Evolutionary conservation across 2,888 invertebrate species (phyloP), one percentile per base, ranked within the genome.

Genomic region (Oxyteleia sp.): DNA sequence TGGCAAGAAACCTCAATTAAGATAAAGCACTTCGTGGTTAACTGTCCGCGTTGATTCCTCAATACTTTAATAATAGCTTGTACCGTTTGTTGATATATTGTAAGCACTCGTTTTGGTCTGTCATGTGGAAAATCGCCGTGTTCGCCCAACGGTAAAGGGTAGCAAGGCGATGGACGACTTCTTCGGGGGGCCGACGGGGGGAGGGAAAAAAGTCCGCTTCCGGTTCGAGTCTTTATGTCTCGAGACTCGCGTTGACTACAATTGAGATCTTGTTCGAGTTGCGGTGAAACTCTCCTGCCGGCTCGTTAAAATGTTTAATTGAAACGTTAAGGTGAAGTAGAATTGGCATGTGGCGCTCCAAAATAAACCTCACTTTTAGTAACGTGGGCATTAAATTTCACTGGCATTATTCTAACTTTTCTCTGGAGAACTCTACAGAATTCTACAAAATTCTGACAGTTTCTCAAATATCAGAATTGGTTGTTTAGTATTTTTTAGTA

Each of bases 101-200:
- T 49, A 38, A 20, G 57, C 61, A 66, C 86, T 84, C 84, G 81
- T 84, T 84, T 78, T 72, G 82, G 57, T 76, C 84, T 75, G 69
- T 86, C 85, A 84, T 87, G 88, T 88, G 87, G 85, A 86, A 87
- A 88, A 88, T 87, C 81, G 85, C 41, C 8, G 57, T 64, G 75
- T 72, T 74, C 79, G 75, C 38, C 51, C 57, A 88, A 85, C 87
- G 84, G 86, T 86, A 84, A 86, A 87, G 82, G 57, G 63, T 68
- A 80, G 84, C 74, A 74, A 74, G 66, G 66, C 63, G 63, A 76
- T 63, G 51, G 49, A 64, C 53, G 75, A 74, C 47, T 81, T 64
- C 32, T 47, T 20, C 47, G n/a, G n/a, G n/a, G n/a, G n/a, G n/a
- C n/a, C n/a, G n/a, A n/a, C n/a, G n/a, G n/a, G n/a, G n/a, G n/a